Evolutionary conservation across 2,113 vertebrate genomes (phyloP), one percentile per base, ranked within the genome.

Genomic region (Paraplagusia blochii): DNA sequence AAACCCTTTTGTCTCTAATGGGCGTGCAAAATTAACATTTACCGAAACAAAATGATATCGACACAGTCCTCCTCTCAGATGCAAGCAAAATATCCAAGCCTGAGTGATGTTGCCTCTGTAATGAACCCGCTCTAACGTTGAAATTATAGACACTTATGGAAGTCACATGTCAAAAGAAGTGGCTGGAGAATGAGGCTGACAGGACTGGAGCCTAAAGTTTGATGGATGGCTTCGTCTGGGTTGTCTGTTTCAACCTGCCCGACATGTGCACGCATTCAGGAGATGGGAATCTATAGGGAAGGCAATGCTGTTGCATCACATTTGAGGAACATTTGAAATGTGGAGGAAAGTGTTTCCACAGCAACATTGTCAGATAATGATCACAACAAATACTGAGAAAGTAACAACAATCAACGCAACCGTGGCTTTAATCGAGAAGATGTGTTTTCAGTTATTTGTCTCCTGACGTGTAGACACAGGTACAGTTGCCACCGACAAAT

Each of bases 181-280:
- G 50, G 48, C 53, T 54, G 42, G 18, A 73, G 67, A 68, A 70
- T 76, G 19, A 55, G 45, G 39, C 35, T 77, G 79, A 85, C 85
- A 86, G 36, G 58, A 1, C 58, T 64, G 74, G 72, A 80, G 86
- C 51, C 85, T 63, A 1, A 61, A 73, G 59, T 59, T 67, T 89
- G 84, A 91, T 83, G 58, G 69, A 89, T 81, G 69, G 44, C 48
- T 66, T 64, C 68, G 55, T 48, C 55, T 50, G 44, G 47, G 52
- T 68, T 74, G 46, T 70, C 22, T 46, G 55, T 63, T 83, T 86
- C 76, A 82, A 88, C 89, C 71, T 48, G 88, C 66, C 53, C 49
- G 52, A 58, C 54, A 54, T 45, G 64, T 46, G 42, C 58, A 63
- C 64, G 58, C 42, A 40, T 11, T 61, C 57, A 36, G 42, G 45